Evolutionary conservation across 2,797 vertebrate genomes (phyloP), one percentile per base, ranked within the genome.

Genomic region (Glyptemys insculpta): DNA sequence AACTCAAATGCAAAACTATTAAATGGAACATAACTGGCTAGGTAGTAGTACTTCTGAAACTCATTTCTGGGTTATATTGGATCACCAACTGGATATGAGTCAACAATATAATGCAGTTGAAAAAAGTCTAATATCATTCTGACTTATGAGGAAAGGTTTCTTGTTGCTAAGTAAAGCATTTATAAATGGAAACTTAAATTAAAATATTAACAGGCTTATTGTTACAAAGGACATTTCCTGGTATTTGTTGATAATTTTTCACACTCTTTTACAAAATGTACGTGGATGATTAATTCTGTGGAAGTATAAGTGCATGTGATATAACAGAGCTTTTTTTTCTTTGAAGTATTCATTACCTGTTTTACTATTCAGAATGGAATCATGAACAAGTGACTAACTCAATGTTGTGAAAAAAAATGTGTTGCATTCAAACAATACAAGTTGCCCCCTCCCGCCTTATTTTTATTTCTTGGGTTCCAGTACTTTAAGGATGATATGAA

Each of bases 281-380:
- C 52, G 4, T n/a, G 53, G 10, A 52, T 79, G 78, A 85, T 74
- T 92, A 0, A 15, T 87, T 95, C 89, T 82, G n/a, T 18, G 86
- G 68, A 2, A 94, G 41, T 83, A 92, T 57, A 87, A 89, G 11
- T 23, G 54, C 44, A 59, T 29, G 5, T 37, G 83, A 68, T 41
- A 76, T 12, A 54, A 83, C 84, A 90, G 86, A 29, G 2, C 0
- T 72, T 72, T 84, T 92, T 92, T 79, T 12, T 62, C 89, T 65
- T 90, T 83, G 6, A 44, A 57, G 50, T 34, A 2, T 1, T 81
- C 87, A 83, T 85, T 89, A 76, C 1, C 5, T 78, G 25, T n/a
- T 93, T 79, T 81, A 18, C 47, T 91, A 89, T 92, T 91, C 52
- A 86, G 7, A 87, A 89, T 88, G 41, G n/a, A 90, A 82, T 85